These are phyloP conservation scores for Ctenoplectra terminalis DNA, from an alignment of 1,140 invertebrate species.

Conservation along the genomic window DNA sequence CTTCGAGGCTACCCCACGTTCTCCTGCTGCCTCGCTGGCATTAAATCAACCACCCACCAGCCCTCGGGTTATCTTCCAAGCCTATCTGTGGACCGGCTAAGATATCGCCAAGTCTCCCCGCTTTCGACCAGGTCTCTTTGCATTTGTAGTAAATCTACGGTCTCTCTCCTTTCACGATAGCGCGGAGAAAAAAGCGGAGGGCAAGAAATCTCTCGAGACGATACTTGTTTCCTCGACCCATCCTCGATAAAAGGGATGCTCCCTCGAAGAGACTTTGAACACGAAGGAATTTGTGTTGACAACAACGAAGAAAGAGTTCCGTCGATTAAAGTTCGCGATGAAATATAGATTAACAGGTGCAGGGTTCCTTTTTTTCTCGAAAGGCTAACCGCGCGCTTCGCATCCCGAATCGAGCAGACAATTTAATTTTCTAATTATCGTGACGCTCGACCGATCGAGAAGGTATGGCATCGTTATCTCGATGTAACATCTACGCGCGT, in stretches of 20 bases:
- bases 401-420: constrained; percentile 70
- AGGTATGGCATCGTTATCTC: constrained; percentile 75
- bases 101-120: constrained; percentile 61
- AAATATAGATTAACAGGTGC: constrained; percentile 44
- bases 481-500: constrained; percentile 76
- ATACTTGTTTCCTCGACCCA: not conserved
- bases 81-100: constrained; percentile 74
- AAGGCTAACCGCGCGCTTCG: not conserved
- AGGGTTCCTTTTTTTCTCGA: constrained; percentile 2
- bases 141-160: constrained; percentile 55
- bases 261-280: too few relatives aligned
- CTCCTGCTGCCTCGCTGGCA: constrained; percentile 56
- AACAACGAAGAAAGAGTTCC: not conserved
- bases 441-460: constrained; percentile 73
- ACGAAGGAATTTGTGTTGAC: not conserved
- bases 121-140: constrained; percentile 56
- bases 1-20: constrained; percentile 31
- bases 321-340: not conserved
- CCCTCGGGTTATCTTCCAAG: constrained; percentile 76
- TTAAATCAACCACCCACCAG: constrained; percentile 78
- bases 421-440: constrained; percentile 84
- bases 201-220: not conserved
- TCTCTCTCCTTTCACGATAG: constrained; percentile 15
- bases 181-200: not conserved
- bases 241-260: too few relatives aligned